Percentiles rank a stretch among this genome's conserved stretches.
Conservation (phyloP, 2,113 vertebrate species). For the Trematomus loennbergii region DNA sequence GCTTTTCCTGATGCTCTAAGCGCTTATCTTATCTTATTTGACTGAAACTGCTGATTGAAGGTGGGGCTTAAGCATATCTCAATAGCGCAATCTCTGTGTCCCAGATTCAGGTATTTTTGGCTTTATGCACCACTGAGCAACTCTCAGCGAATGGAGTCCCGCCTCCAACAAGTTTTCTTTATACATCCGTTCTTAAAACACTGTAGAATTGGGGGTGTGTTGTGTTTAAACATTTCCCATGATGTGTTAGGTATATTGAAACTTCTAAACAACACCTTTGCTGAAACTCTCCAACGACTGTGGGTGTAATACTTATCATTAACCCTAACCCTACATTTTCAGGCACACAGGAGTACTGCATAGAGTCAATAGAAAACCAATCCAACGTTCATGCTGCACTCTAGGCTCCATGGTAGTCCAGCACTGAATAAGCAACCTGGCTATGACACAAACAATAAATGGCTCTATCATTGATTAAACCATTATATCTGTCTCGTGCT, state of each 20-base stretch:
- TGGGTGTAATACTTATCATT: too few relatives aligned
- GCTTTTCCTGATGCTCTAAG: too few relatives aligned
- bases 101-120: too few relatives aligned
- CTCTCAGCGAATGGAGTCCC: background rate
- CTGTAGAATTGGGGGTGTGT: background rate
- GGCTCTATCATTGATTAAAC: conserved; percentile 50
- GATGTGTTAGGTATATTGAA: background rate
- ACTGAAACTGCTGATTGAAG: too few relatives aligned
- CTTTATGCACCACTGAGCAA: too few relatives aligned
- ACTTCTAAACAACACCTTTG: too few relatives aligned
- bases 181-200: background rate
- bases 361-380: background rate
- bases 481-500: background rate
- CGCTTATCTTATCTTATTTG: too few relatives aligned
- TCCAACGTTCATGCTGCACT: background rate
- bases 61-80: too few relatives aligned
- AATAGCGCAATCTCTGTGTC: too few relatives aligned
- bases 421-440: conserved; percentile 16
- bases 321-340: too few relatives aligned
- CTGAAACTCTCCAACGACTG: too few relatives aligned
- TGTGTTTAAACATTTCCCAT: background rate
- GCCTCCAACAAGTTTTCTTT: background rate
- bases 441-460: conserved; percentile 12
- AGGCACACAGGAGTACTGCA: too few relatives aligned
- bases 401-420: background rate